Evolutionary conservation across 2,113 vertebrate species (phyloP), one percentile per base, ranked within the genome.

Genomic region (Oxygymnocypris stewartii): DNA sequence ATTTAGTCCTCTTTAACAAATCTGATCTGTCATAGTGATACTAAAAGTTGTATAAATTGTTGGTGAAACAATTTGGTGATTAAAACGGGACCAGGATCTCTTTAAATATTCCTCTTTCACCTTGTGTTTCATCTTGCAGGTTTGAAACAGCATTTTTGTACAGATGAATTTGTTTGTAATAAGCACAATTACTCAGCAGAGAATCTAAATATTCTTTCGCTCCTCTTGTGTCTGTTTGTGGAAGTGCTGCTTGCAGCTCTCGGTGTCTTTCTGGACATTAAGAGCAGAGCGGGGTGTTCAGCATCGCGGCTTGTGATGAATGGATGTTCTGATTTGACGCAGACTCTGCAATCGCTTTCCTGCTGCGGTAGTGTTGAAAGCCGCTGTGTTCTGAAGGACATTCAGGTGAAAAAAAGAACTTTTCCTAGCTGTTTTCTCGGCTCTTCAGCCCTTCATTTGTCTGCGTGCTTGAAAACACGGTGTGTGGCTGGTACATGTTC

Each of bases 351-450:
- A 86, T 87, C 74, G 81, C 63, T 74, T 85, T 85, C 23, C 63
- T 35, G 25, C 80, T 88, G 63, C 67, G 49, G 40, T 44, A 28
- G 28, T 75, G 80, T 25, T 14, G 75, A 69, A 47, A 82, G 40
- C 54, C 44, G 76, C 85, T 76, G 80, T 67, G 40, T 47, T 73
- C 80, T 86, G 85, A 86, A 89, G 83, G 88, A 85, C 86, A 78
- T 77, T 69, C 49, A 85, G 69, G 74, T 81, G 78, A 85, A 87
- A 37, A 47, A 59, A 81, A 73, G 78, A 73, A 76, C 11, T 79
- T 87, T 87, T 71, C 44, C 67, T 69, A 71, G 54, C 61, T 73
- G 73, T 78, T 75, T 40, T 54, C 67, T 51, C 31, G 1, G 42
- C 80, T 82, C 44, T 69, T 82, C n/a, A 31, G 61, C 23, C 61